These are phyloP conservation scores for Paelopatides confundens DNA, from an alignment of 53 echinoderm and acorn worm genomes.

Conservation along the genomic window DNA sequence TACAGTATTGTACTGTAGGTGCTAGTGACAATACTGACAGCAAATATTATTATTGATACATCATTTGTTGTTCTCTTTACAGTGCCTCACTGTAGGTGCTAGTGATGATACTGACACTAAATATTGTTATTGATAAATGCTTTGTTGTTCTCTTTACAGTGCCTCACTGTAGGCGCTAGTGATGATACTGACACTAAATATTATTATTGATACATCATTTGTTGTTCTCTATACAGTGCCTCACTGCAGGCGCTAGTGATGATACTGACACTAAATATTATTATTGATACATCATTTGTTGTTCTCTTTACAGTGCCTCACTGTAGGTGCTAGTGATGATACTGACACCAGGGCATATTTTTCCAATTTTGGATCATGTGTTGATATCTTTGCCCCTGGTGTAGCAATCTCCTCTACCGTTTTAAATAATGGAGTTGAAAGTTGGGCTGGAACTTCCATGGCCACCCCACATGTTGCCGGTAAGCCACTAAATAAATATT, in stretches of 20 bases:
- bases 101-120: too few relatives aligned
- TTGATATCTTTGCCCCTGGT: conserved; percentile 29
- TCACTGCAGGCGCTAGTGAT: not conserved
- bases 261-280: not conserved
- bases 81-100: not conserved
- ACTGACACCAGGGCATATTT: not conserved
- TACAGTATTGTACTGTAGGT: not conserved
- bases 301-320: not conserved
- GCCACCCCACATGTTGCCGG: conserved; percentile 19
- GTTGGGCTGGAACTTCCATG: conserved; percentile 31
- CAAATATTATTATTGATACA: too few relatives aligned
- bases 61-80: too few relatives aligned
- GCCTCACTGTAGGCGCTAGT: not conserved
- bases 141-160: too few relatives aligned
- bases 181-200: too few relatives aligned
- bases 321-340: conserved; percentile 6
- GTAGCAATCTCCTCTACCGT: conserved; percentile 13
- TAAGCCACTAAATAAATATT: not conserved
- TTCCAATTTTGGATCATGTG: conserved; percentile 18
- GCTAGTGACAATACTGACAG: not conserved
- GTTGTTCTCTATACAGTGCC: too few relatives aligned
- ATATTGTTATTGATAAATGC: too few relatives aligned
- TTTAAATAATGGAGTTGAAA: not conserved
- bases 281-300: too few relatives aligned
- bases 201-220: too few relatives aligned